phyloP scores from a whole-genome alignment of 2,113 vertebrate genomes.

The Puntigrus tetrazona region DNA sequence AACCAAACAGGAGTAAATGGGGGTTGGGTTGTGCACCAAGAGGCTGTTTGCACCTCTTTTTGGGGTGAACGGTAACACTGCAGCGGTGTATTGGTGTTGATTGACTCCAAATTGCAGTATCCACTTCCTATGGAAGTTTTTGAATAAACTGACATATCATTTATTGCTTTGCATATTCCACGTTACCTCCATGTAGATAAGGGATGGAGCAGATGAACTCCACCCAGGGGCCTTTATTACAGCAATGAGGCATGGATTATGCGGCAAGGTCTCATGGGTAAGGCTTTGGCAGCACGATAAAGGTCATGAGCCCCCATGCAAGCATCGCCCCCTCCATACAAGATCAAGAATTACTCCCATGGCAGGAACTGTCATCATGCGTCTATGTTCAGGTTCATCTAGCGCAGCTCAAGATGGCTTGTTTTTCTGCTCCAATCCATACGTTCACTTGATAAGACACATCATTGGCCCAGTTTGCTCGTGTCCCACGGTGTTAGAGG shows the following conservation, averaged over 20 bases:
- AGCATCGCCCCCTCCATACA: slow-evolving; percentile 32
- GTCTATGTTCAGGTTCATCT: slow-evolving; percentile 1
- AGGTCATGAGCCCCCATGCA: slow-evolving; percentile 47
- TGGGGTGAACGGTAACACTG: slow-evolving; percentile 42
- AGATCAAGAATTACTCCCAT: slow-evolving; percentile 28
- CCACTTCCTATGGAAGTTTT: background rate
- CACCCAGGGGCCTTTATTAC: slow-evolving; percentile 50
- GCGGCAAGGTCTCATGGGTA: slow-evolving; percentile 46
- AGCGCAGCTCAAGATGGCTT: background rate
- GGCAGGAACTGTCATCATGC: background rate
- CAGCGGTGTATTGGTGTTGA: background rate
- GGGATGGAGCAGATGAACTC: slow-evolving; percentile 53
- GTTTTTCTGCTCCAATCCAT: slow-evolving; percentile 1
- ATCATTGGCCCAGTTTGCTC: background rate
- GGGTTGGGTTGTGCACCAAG: slow-evolving; percentile 15
- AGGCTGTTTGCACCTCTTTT: slow-evolving; percentile 46
- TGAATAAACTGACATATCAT: background rate
- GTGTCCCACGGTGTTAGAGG: background rate
- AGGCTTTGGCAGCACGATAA: slow-evolving; percentile 46
- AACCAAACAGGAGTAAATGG: slow-evolving; percentile 1
- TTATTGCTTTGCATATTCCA: background rate
- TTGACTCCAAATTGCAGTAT: background rate
- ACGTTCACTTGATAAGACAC: background rate
- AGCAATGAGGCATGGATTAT: slow-evolving; percentile 54
- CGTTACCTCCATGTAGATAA: slow-evolving; percentile 29